phyloP scores from a whole-genome alignment of 2,113 vertebrate species.

The Asarcornis scutulata region DNA sequence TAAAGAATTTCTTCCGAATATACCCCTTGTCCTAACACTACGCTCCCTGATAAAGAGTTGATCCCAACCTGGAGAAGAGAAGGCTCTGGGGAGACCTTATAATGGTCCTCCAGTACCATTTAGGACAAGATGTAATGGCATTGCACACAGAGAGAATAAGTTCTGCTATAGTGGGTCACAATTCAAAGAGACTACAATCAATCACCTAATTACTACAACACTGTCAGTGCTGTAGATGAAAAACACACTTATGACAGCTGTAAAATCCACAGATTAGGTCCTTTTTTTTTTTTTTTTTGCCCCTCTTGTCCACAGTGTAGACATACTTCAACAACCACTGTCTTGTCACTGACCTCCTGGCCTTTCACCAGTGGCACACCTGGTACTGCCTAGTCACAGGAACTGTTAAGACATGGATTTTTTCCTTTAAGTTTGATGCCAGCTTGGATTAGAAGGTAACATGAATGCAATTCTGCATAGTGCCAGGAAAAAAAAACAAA shows the following conservation, averaged over 20 bases:
- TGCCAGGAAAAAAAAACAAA: neutral
- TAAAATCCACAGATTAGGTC: neutral
- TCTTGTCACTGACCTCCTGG: neutral
- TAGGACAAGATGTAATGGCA: too few species aligned
- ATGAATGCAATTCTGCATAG: accelerated
- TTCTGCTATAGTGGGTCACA: neutral
- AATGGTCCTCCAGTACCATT: too few species aligned
- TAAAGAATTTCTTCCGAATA: too few species aligned
- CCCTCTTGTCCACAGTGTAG: neutral
- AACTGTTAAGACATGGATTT: neutral
- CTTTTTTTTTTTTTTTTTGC: neutral
- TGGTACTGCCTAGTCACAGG: neutral
- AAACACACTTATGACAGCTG: neutral
- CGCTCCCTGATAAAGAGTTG: too few species aligned
- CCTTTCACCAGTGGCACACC: neutral
- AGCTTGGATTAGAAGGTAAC: neutral
- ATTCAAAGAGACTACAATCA: neutral
- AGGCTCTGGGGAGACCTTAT: too few species aligned
- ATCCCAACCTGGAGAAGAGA: too few species aligned
- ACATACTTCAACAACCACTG: neutral
- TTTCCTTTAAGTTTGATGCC: neutral
- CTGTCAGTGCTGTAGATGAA: neutral
- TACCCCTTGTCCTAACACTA: too few species aligned
- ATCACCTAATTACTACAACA: neutral
- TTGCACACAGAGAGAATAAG: neutral